phyloP scores from a whole-genome alignment of 1,140 invertebrate species.

The Galendromus occidentalis region DNA sequence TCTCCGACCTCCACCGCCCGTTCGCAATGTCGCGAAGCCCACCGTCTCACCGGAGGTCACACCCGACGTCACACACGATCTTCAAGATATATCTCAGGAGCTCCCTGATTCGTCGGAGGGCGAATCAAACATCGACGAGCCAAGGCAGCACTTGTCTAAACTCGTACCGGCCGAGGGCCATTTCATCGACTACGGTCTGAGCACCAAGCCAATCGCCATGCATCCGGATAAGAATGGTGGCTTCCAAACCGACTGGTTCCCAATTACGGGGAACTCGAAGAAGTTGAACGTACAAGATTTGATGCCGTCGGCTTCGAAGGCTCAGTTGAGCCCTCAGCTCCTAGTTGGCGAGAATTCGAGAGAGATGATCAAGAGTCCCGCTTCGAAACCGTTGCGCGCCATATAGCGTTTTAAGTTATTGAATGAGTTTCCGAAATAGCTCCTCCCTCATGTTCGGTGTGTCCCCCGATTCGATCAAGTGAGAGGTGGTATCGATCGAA shows the following conservation, averaged over 20 bases:
- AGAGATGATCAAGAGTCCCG: no score
- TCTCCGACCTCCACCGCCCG: background rate
- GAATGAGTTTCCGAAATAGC: no score
- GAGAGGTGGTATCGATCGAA: no score
- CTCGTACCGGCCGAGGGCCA: background rate
- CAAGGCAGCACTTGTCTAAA: background rate
- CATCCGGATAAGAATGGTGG: background rate
- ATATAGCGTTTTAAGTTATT: no score
- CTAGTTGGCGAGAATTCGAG: no score
- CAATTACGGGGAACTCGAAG: background rate
- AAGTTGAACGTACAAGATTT: background rate
- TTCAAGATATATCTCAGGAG: background rate
- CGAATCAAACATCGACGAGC: background rate
- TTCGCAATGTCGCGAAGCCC: background rate
- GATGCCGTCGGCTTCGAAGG: background rate
- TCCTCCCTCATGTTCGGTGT: no score
- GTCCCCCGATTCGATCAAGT: no score
- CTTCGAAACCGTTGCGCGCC: no score
- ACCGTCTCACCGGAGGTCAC: background rate
- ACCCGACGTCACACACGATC: background rate
- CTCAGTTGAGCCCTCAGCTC: no score
- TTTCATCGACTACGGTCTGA: background rate
- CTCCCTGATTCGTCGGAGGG: background rate
- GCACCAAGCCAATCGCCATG: background rate
- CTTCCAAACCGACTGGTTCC: conserved; percentile 8